Conservation (phyloP, 2,888 invertebrate genomes). For the Lucinisca nassula region DNA sequence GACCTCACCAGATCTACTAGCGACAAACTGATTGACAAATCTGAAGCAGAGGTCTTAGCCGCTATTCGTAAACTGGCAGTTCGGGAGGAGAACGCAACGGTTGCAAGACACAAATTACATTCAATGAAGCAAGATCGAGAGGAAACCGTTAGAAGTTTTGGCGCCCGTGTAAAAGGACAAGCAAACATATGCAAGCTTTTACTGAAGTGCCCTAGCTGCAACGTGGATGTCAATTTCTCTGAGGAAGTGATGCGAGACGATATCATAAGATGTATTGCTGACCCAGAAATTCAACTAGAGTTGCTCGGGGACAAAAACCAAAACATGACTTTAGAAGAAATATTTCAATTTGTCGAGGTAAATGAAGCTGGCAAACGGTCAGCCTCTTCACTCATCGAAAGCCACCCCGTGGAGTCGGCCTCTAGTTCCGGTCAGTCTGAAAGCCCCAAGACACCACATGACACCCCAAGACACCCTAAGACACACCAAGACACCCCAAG, state of each 20-base stretch:
- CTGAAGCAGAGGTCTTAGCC: neutral
- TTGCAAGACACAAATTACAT: neutral
- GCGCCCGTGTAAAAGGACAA: neutral
- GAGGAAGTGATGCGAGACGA: neutral
- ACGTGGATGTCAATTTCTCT: neutral
- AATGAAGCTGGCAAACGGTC: neutral
- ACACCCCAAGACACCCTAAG: too few relatives aligned
- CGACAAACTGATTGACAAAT: neutral
- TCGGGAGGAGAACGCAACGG: neutral
- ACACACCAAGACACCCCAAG: too few relatives aligned
- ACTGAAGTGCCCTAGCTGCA: neutral
- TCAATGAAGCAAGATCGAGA: neutral
- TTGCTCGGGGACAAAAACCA: neutral
- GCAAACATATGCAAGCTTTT: neutral
- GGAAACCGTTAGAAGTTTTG: neutral
- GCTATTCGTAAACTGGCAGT: conserved; percentile 20
- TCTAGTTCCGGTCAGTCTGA: too few relatives aligned
- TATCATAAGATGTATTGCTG: neutral
- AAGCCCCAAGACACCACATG: too few relatives aligned
- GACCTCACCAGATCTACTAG: neutral
- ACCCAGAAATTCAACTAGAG: neutral
- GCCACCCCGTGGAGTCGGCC: too few relatives aligned
- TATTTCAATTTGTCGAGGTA: neutral
- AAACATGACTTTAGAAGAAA: neutral
- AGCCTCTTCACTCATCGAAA: neutral